A percentile compares a stretch with the other conserved stretches of the same genome.
phyloP scores from a whole-genome alignment of 2,797 vertebrate genomes.

The Pterois miles region DNA sequence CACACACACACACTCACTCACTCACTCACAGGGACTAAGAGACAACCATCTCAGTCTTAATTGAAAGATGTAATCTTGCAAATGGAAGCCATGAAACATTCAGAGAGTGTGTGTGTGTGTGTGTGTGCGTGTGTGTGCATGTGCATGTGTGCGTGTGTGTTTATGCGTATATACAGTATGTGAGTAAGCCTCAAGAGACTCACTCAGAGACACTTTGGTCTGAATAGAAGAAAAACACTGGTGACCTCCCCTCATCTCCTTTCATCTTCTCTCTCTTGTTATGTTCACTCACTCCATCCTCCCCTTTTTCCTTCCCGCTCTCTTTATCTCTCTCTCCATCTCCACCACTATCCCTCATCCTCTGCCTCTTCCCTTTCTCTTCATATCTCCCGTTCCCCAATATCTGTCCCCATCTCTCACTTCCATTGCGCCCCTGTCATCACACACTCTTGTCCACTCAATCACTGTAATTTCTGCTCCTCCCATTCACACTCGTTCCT shows the following conservation, averaged over 20 bases:
- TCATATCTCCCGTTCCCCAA: conserved; percentile 20
- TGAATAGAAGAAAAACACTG: conserved; percentile 18
- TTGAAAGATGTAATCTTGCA: conserved; percentile 80
- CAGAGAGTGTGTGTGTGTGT: conserved; percentile 7
- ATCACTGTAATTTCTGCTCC: conserved; percentile 49
- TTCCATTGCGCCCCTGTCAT: conserved; percentile 41
- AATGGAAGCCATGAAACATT: conserved; percentile 78
- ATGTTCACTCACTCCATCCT: background rate
- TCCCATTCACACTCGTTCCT: conserved; percentile 36
- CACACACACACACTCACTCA: background rate
- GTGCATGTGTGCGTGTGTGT: background rate
- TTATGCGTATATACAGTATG: conserved; percentile 18
- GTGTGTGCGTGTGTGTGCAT: no score
- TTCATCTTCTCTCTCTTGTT: conserved; percentile 7
- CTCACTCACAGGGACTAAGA: conserved; percentile 26
- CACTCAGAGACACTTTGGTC: conserved; percentile 41
- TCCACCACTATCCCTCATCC: background rate
- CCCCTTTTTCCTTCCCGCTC: background rate
- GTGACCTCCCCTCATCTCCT: conserved; percentile 27
- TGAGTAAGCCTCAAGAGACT: conserved; percentile 53
- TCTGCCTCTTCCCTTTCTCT: background rate
- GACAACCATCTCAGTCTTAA: conserved; percentile 76
- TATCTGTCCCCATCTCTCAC: conserved; percentile 39
- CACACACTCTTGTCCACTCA: conserved; percentile 47
- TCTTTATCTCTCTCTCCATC: background rate